Evolutionary conservation across 2,797 vertebrate species (phyloP).

Genomic region (Melanotaenia maccullochi): DNA sequence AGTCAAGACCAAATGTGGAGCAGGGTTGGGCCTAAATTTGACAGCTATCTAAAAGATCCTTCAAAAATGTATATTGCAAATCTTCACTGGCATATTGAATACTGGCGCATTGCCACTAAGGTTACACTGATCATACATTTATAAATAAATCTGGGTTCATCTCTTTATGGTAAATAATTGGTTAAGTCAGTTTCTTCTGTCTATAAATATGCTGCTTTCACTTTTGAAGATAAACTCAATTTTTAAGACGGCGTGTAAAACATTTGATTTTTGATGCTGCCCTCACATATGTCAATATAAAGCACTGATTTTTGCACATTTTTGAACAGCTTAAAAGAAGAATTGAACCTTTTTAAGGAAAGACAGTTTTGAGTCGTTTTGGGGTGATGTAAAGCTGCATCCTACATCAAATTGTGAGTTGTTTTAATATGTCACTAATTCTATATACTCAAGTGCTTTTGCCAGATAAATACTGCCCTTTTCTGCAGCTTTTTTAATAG

Average conservation of each 20-base stretch:
- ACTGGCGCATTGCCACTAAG: not conserved
- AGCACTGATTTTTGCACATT: constrained; percentile 31
- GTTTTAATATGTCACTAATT: constrained; percentile 29
- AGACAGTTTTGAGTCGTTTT: constrained; percentile 11
- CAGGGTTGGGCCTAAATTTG: not conserved
- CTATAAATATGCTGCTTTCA: constrained; percentile 15
- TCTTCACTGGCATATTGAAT: not conserved
- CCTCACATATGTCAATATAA: constrained; percentile 8
- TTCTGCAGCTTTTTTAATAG: constrained; percentile 41
- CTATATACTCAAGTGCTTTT: constrained; percentile 45
- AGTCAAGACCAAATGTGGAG: not conserved
- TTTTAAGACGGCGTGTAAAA: constrained; percentile 45
- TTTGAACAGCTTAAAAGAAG: constrained; percentile 12
- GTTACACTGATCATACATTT: not conserved
- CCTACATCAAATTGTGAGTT: constrained; percentile 11
- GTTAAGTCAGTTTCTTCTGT: constrained; percentile 15
- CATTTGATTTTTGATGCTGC: constrained; percentile 27
- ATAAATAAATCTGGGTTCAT: not conserved
- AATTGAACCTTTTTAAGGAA: not conserved
- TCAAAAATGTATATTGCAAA: not conserved
- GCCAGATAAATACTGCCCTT: constrained; percentile 47
- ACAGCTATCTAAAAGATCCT: not conserved
- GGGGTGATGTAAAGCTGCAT: constrained; percentile 3
- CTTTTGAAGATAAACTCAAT: constrained; percentile 19
- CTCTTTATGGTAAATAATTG: constrained; percentile 7